These are phyloP conservation scores for Okamejei kenojei DNA, from an alignment of 2,797 vertebrate genomes.

Conservation along the genomic window DNA sequence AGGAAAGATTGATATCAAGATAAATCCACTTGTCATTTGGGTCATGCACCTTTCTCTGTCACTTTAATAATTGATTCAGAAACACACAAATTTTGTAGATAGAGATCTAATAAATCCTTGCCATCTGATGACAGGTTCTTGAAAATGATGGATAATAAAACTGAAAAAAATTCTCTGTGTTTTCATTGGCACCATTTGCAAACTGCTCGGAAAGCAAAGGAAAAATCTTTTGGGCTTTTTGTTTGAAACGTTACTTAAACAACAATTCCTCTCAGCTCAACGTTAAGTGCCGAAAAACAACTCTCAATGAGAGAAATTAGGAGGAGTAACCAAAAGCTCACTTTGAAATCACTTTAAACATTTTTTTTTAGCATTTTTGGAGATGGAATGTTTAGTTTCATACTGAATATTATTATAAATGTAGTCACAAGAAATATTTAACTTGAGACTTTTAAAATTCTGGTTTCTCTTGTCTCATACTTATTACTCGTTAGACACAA, in stretches of 20 bases:
- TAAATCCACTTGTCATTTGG: background rate
- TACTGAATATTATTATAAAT: background rate
- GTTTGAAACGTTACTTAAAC: background rate
- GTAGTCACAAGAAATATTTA: conserved; percentile 13
- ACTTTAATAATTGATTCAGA: conserved; percentile 19
- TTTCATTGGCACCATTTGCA: background rate
- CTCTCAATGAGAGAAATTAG: background rate
- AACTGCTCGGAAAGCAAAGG: background rate
- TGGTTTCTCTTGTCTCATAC: background rate
- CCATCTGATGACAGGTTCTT: background rate
- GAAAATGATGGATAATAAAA: conserved; percentile 18
- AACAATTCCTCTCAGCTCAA: background rate
- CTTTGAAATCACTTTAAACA: background rate
- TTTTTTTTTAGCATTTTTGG: background rate
- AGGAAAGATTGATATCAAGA: background rate
- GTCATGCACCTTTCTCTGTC: background rate
- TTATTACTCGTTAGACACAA: background rate
- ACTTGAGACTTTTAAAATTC: background rate
- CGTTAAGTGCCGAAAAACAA: background rate
- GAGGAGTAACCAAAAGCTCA: background rate
- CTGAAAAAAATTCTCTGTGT: background rate
- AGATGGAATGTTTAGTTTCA: background rate
- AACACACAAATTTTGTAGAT: background rate
- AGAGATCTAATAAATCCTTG: background rate
- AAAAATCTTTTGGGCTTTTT: background rate